Evolutionary conservation across 2,888 invertebrate species (phyloP).

Genomic region (Oxytorus armatus): DNA sequence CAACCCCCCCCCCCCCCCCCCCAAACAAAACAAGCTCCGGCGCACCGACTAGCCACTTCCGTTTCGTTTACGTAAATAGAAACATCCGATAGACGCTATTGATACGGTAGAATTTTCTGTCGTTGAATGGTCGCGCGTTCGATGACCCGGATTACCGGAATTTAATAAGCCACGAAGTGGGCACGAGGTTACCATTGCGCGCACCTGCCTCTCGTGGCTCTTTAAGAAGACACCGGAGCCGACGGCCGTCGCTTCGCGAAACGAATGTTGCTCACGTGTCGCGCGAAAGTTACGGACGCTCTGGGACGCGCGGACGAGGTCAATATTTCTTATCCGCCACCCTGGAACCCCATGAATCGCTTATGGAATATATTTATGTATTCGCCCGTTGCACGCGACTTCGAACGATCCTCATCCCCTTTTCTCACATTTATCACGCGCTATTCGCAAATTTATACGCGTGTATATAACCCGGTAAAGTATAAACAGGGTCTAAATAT

Average conservation of each 20-base stretch:
- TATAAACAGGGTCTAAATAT: no score
- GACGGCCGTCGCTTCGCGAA: conserved; percentile 66
- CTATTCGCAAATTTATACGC: conserved; percentile 2
- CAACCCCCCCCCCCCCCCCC: background rate
- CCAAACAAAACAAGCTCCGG: background rate
- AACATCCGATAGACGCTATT: background rate
- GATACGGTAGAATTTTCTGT: background rate
- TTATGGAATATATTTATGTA: background rate
- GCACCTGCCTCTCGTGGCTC: conserved; percentile 75
- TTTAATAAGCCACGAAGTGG: conserved; percentile 11
- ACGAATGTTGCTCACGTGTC: conserved; percentile 33
- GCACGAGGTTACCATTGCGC: conserved; percentile 52
- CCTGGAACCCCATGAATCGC: background rate
- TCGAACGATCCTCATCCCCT: background rate
- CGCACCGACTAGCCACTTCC: background rate
- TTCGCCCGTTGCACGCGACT: background rate
- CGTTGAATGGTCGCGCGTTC: background rate
- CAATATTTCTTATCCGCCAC: conserved; percentile 32
- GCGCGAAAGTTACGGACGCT: conserved; percentile 50
- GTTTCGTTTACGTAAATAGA: background rate
- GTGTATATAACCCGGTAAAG: no score
- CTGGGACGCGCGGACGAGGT: conserved; percentile 9
- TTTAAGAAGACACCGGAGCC: conserved; percentile 37
- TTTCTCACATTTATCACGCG: background rate
- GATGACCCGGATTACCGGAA: background rate